Base-by-base conservation (phyloP, 2,888 invertebrate genomes). In the Furcula furcula region DNA sequence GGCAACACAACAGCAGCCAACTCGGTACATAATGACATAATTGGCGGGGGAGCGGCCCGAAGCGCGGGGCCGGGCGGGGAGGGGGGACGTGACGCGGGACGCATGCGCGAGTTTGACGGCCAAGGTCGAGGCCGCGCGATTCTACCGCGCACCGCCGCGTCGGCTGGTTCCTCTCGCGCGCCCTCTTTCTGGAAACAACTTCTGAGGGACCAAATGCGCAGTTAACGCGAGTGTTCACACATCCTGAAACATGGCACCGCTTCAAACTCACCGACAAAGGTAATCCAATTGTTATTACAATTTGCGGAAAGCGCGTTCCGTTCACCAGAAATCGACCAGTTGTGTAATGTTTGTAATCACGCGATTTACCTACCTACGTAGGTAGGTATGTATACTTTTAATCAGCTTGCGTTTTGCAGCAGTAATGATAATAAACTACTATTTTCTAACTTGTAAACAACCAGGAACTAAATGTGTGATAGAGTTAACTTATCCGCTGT, bases 81-180 rank as follows among this genome's bases (percentile, higher is more conserved):
- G 54, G 55, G 70, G 68, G 62, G 53, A 64, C 57, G 69, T 42
- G 74, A 56, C 63, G 79, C 77, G 80, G 78, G 77, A 70, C 85
- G 87, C 87, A 85, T 86, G 87, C 87, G 88, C 87, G 75, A 62
- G 76, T 87, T 87, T 88, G 87, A 81, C 85, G 88, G 88, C 88
- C 88, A 88, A 88, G 88, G 88, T 87, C 87, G 87, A 87, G 86
- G 88, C 75, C 81, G 78, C 66, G 76, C 82, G 82, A 87, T 78
- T 86, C 85, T 53, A 76, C 84, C 83, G 85, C 85, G 84, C 84
- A 78, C 86, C 83, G 84, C 74, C 84, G 85, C 79, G 69, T 74
- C 73, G 79, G 78, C 75, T 68, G 73, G 85, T 80, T 68, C 72
- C 66, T 75, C 72, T 65, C 55, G 70, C 65, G 71, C 71, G 67